These are phyloP conservation scores for Sinocyclocheilus anophthalmus DNA, from an alignment of 2,113 vertebrate species.

Conservation along the genomic window DNA sequence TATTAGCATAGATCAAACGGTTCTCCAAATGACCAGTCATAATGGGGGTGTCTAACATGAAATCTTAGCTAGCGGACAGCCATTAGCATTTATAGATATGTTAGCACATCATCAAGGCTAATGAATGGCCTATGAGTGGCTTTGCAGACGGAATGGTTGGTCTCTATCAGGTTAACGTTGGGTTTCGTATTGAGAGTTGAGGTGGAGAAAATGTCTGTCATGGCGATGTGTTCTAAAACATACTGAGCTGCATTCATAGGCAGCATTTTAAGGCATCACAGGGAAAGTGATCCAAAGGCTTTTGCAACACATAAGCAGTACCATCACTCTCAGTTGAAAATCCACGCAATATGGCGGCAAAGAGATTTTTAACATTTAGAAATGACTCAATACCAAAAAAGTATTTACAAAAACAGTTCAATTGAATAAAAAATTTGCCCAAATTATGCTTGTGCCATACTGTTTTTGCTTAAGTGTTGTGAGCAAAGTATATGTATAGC, in stretches of 20 bases:
- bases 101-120: too few species aligned
- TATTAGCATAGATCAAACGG: too few species aligned
- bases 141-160: too few species aligned
- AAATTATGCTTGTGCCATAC: background rate
- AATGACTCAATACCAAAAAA: background rate
- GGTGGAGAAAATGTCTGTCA: background rate
- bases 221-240: background rate
- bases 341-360: background rate
- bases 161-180: too few species aligned
- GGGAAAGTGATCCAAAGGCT: background rate
- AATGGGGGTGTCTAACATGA: too few species aligned
- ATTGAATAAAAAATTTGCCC: background rate
- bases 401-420: background rate
- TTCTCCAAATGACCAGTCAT: too few species aligned
- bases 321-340: background rate
- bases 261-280: background rate
- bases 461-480: background rate
- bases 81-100: too few species aligned
- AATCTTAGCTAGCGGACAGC: too few species aligned
- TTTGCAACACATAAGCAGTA: background rate
- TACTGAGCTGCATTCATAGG: background rate
- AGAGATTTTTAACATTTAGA: background rate
- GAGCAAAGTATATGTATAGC: background rate
- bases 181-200: background rate
- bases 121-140: too few species aligned